Evolutionary conservation across 2,797 vertebrate species (phyloP).

Genomic region (Centropyge bicolor): DNA sequence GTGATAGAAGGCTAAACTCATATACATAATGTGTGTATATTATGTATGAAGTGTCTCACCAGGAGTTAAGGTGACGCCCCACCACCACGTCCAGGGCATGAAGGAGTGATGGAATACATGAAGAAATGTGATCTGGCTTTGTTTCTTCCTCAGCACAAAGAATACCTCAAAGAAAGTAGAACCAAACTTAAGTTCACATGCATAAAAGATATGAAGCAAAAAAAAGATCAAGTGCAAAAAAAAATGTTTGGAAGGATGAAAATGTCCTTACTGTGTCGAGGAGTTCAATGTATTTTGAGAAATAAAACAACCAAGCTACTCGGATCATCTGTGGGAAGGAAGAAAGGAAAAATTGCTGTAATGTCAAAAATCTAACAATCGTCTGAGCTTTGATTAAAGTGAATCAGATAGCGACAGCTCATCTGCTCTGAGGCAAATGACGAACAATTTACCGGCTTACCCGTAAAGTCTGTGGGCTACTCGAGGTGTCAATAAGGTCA

Average conservation of each 20-base stretch:
- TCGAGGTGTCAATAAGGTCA: slow-evolving; percentile 91
- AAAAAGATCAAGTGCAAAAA: not conserved
- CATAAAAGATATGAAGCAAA: not conserved
- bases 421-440: not conserved
- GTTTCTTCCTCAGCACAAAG: slow-evolving; percentile 97
- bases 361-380: slow-evolving; percentile 26
- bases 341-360: not conserved
- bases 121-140: slow-evolving; percentile 96
- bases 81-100: slow-evolving; percentile 99
- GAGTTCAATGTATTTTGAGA: slow-evolving; percentile 96
- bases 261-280: slow-evolving; percentile 92
- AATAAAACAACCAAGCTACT: slow-evolving; percentile 93
- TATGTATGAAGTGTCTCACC: slow-evolving; percentile 81
- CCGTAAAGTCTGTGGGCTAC: slow-evolving; percentile 88
- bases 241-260: not conserved
- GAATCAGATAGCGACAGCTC: not conserved
- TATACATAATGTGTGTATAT: not conserved
- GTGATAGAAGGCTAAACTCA: not conserved
- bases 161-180: slow-evolving; percentile 86
- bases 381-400: not conserved
- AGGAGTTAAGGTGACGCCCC: slow-evolving; percentile 94
- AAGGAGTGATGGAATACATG: slow-evolving; percentile 98
- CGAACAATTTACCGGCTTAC: slow-evolving; percentile 80
- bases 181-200: slow-evolving; percentile 1
- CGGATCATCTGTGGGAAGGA: slow-evolving; percentile 89